Base-by-base conservation (phyloP, 2,888 invertebrate genomes). In the Salticus scenicus region DNA sequence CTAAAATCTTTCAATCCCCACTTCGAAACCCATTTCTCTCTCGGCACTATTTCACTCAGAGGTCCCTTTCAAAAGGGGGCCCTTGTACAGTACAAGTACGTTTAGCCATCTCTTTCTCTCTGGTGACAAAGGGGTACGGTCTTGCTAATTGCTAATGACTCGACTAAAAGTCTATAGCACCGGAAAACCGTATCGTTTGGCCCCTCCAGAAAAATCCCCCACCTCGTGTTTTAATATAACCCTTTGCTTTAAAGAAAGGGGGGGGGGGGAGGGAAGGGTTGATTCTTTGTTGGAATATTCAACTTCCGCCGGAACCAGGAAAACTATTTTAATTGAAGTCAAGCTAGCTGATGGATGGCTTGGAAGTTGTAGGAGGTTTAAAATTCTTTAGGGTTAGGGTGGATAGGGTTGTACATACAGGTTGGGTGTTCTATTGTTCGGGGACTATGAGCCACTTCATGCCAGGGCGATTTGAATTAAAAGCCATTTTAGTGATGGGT, bases 291-390 rank as follows among this genome's bases (percentile, higher is more conserved):
- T 31, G 33, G 20, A 67, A 51, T 31, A 64, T 64, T 74, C 41
- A 27, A 30, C 75, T 83, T 83, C 82, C 82, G 70, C 63, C 76
- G 82, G 82, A 76, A 76, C 76, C 76, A 75, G 76, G 82, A 72
- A 71, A 76, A 83, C 76, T 76, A 82, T 82, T 83, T 83, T 83
- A 83, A 83, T 83, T 83, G 82, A 83, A 83, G 82, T 83, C 82
- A 83, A 83, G 71, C 70, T 82, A n/a, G 63, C 66, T 83, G 82
- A 83, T 83, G 63, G 82, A 83, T 83, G 82, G 33, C 47, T 30
- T 71, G 28, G 20, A 75, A 33, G 57, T 28, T 33, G 71, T 64
- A 72, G 41, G 57, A 71, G 71, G 67, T 76, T 83, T 83, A 71
- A 57, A 76, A 83, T 76, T 83, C 76, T 76, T 83, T 51, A 37